Evolutionary conservation across 2,797 vertebrate species (phyloP).

Genomic region (Lutjanus argentimaculatus): DNA sequence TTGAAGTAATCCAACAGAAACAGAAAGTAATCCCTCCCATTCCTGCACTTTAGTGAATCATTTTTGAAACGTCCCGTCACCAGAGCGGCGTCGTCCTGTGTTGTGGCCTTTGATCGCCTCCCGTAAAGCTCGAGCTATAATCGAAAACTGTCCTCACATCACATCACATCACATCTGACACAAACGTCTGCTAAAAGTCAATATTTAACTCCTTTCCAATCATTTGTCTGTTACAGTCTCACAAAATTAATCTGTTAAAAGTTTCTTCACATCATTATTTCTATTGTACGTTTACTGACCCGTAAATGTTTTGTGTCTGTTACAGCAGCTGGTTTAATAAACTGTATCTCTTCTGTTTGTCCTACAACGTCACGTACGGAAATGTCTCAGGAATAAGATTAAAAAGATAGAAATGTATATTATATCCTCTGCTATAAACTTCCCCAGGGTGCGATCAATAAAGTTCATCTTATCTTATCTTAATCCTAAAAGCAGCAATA

Average conservation of each 20-base stretch:
- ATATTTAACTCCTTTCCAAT: slow-evolving; percentile 3
- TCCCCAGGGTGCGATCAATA: no score
- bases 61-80: neutral
- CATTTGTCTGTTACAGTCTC: neutral
- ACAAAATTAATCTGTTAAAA: neutral
- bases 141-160: neutral
- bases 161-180: neutral
- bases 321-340: neutral
- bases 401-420: no score
- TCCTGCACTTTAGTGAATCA: no score
- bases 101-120: neutral
- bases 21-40: no score
- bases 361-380: neutral
- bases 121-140: neutral
- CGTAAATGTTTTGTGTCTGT: neutral
- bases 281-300: neutral
- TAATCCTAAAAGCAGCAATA: neutral
- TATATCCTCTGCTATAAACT: no score
- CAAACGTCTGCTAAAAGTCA: neutral
- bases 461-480: no score
- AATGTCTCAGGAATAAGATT: neutral
- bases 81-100: neutral
- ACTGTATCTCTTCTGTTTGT: neutral
- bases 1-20: no score
- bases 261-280: neutral